Evolutionary conservation across 2,888 invertebrate species (phyloP).

Genomic region (Hermaeophaga mercurialis): DNA sequence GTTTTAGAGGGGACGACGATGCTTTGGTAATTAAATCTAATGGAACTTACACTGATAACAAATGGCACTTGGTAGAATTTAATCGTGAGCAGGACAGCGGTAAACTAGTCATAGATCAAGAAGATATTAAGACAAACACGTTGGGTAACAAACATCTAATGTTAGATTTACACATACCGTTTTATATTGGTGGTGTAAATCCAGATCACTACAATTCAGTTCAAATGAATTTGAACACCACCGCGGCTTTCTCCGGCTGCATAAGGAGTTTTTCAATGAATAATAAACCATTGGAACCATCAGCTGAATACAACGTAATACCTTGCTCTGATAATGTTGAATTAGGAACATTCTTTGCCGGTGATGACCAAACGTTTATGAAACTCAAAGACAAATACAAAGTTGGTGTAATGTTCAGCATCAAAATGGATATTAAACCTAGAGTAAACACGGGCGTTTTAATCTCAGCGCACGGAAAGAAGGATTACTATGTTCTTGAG

Average conservation of each 20-base stretch:
- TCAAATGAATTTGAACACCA: constrained; percentile 39
- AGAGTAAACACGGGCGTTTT: constrained; percentile 83
- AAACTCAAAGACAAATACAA: constrained; percentile 74
- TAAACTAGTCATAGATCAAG: constrained; percentile 70
- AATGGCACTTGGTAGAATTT: constrained; percentile 80
- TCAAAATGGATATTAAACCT: constrained; percentile 86
- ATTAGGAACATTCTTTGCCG: constrained; percentile 82
- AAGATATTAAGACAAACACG: constrained; percentile 47
- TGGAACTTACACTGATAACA: constrained; percentile 69
- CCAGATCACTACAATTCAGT: constrained; percentile 58
- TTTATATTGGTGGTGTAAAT: constrained; percentile 82
- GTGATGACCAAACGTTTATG: constrained; percentile 72
- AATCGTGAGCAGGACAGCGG: constrained; percentile 68
- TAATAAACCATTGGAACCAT: constrained; percentile 67
- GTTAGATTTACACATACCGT: constrained; percentile 68
- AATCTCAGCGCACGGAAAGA: constrained; percentile 81
- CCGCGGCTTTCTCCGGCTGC: constrained; percentile 84
- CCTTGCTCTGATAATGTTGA: constrained; percentile 83
- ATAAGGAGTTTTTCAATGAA: constrained; percentile 77
- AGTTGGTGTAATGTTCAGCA: constrained; percentile 78
- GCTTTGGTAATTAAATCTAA: constrained; percentile 60
- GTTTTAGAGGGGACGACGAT: constrained; percentile 74
- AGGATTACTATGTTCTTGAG: constrained; percentile 86
- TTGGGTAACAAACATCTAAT: constrained; percentile 53
- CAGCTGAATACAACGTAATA: constrained; percentile 67